Base-by-base conservation (phyloP, 2,113 vertebrate genomes). In the Mobula hypostoma region DNA sequence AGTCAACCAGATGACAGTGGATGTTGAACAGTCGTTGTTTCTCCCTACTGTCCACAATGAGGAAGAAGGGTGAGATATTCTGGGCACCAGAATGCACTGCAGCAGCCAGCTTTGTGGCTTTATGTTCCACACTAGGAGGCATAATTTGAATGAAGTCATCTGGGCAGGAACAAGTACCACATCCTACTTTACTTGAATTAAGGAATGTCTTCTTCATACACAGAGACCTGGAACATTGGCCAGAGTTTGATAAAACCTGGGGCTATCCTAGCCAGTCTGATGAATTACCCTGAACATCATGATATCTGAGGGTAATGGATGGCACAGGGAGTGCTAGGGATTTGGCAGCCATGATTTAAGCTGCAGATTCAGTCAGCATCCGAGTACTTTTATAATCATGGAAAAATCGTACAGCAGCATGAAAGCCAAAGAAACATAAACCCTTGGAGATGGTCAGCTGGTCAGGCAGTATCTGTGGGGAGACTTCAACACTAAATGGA, bases 71-170 rank as follows among this genome's bases (percentile, higher is more conserved):
- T 14, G 32, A 93, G 36, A 74, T 29, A 14, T 76, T 74, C 68
- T 93, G 91, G 68, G 91, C 91, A 93, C 8, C 61, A 66, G 85
- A 19, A 90, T 66, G 17, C n/a, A 66, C 61, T n/a, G 9, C 15
- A 19, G 29, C 61, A 66, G 85, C 85, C 85, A 90, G 61, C 85
- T 17, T 27, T 88, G 85, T 66, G 56, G 85, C 85, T 90, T n/a
- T 63, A 66, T 90, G 29, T 19, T 32, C 83, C 56, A 11, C 83
- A 29, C 48, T 56, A 87, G 83, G 83, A 87, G 83, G 61, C 9
- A 68, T 66, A 14, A 90, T 32, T 93, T 70, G 56, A 56, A 40
- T 93, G 68, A 93, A 9, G 36, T 93, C 32, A 74, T 56, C 91
- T 74, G 70, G 48, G 21, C 24, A 56, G 36, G 91, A 72, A 72